Conservation (phyloP, 2,888 invertebrate species). For the Agrotis segetum region DNA sequence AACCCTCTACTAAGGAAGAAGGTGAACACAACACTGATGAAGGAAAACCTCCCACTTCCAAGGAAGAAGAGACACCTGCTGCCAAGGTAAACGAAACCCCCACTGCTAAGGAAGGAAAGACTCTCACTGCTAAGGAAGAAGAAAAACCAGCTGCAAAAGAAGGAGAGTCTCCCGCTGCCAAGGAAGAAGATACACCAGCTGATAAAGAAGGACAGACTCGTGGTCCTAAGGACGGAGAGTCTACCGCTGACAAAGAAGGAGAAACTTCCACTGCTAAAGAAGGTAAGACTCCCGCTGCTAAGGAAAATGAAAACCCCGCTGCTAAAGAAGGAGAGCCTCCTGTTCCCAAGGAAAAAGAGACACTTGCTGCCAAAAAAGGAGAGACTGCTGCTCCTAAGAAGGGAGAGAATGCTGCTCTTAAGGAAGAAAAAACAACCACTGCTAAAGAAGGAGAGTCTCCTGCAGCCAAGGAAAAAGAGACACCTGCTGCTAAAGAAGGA, state of each 20-base stretch:
- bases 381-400: neutral
- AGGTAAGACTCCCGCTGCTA: neutral
- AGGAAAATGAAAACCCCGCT: neutral
- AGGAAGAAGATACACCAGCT: neutral
- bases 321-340: neutral
- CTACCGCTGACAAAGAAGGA: neutral
- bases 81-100: no score
- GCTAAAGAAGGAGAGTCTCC: no score
- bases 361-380: neutral
- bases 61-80: neutral
- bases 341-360: neutral
- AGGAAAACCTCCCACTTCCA: slow-evolving; percentile 1
- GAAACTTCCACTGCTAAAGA: neutral
- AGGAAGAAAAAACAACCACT: neutral
- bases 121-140: neutral
- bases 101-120: slow-evolving; percentile 13
- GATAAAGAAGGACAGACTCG: neutral
- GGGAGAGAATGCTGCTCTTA: neutral
- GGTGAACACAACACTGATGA: neutral
- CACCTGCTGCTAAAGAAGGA: neutral
- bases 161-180: neutral
- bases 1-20: neutral
- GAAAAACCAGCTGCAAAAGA: neutral
- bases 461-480: neutral
- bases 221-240: neutral